phyloP scores from a whole-genome alignment of 2,113 vertebrate genomes.

The Leucosticte australis region DNA sequence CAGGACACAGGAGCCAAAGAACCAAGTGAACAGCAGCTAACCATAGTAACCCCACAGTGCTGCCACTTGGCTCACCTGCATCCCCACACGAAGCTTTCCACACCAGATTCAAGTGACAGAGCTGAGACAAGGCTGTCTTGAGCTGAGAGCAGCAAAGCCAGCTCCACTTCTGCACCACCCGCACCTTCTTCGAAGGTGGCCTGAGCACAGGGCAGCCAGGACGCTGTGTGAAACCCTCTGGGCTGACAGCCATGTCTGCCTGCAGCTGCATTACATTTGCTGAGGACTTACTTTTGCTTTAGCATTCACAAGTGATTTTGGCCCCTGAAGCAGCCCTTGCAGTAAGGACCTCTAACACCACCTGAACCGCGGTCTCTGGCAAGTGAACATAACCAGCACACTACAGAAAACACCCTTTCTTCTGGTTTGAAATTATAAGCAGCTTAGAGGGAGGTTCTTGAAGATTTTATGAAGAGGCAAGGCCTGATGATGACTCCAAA shows the following conservation, averaged over 20 bases:
- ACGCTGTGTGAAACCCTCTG: rapidly evolving
- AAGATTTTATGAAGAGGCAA: not conserved
- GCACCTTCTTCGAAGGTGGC: not conserved
- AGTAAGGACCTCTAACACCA: not conserved
- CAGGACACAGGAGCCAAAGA: not conserved
- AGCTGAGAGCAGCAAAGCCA: not conserved
- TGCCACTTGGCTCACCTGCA: too few species aligned
- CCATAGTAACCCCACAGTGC: not conserved
- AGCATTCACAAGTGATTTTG: not conserved
- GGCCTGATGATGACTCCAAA: not conserved
- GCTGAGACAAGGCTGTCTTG: rapidly evolving
- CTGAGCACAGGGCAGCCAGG: not conserved
- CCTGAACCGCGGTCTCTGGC: rapidly evolving
- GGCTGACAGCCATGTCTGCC: not conserved
- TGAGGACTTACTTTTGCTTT: not conserved
- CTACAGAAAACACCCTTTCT: not conserved
- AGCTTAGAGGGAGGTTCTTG: not conserved
- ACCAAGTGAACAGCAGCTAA: not conserved
- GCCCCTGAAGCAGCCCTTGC: not conserved
- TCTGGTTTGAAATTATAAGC: not conserved
- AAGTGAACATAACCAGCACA: rapidly evolving
- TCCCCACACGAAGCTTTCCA: not conserved
- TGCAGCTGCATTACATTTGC: not conserved
- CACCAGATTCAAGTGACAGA: not conserved
- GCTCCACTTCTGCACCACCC: not conserved